phyloP scores from a whole-genome alignment of 1,140 invertebrate genomes.

The Euura saliciscinereae region DNA sequence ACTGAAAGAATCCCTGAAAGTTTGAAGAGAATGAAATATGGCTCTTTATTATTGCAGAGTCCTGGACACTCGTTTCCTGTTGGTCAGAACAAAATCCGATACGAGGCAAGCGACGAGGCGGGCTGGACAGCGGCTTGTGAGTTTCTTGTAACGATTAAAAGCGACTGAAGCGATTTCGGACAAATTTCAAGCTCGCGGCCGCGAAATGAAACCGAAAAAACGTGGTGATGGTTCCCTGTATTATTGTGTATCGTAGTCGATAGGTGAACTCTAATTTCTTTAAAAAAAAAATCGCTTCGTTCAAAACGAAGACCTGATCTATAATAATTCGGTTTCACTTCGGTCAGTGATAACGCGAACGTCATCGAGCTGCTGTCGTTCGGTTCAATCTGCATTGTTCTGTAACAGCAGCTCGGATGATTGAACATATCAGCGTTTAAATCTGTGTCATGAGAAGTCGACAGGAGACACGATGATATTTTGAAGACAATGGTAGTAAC shows the following conservation, averaged over 20 bases:
- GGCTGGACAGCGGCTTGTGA: constrained; percentile 56
- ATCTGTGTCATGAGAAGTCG: background rate
- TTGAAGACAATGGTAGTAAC: constrained; percentile 1
- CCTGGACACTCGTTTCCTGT: constrained; percentile 49
- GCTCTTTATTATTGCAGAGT: constrained; percentile 34
- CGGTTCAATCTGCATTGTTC: background rate
- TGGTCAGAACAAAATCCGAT: constrained; percentile 53
- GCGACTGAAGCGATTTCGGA: background rate
- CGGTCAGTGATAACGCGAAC: too few species aligned
- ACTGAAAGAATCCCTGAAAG: too few species aligned
- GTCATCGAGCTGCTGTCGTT: too few species aligned
- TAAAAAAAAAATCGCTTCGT: too few species aligned
- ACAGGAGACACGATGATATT: background rate
- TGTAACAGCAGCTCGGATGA: background rate
- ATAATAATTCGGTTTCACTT: too few species aligned
- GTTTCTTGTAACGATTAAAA: constrained; percentile 9
- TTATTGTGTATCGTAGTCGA: too few species aligned
- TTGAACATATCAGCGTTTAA: background rate
- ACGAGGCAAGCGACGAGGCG: constrained; percentile 56
- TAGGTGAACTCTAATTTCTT: too few species aligned
- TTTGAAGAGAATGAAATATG: too few species aligned
- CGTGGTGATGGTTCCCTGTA: too few species aligned
- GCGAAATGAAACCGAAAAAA: too few species aligned
- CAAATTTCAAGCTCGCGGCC: too few species aligned
- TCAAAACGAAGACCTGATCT: too few species aligned